Conservation (phyloP, 2,888 invertebrate genomes). For the Leucophora obtusa region DNA sequence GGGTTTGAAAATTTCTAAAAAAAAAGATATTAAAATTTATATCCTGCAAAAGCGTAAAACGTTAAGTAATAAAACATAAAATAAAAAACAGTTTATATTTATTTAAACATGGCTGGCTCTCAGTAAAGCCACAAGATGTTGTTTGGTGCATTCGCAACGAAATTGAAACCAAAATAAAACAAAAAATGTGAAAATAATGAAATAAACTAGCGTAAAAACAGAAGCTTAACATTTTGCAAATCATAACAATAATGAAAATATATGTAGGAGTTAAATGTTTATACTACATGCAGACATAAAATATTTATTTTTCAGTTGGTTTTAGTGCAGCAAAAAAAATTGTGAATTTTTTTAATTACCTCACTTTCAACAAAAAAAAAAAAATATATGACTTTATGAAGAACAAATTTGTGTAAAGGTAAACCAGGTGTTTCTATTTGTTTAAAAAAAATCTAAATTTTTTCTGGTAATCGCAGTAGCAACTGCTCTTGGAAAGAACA, state of each 20-base stretch:
- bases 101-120: background rate
- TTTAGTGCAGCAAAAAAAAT: background rate
- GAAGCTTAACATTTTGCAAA: background rate
- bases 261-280: background rate
- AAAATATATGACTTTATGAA: background rate
- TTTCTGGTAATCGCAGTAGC: background rate
- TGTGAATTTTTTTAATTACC: slow-evolving; percentile 1
- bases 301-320: background rate
- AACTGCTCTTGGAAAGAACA: background rate
- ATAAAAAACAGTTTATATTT: background rate
- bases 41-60: background rate
- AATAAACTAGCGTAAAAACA: slow-evolving; percentile 18
- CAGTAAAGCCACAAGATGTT: background rate
- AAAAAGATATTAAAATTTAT: background rate
- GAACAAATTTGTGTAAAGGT: background rate
- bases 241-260: background rate
- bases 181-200: slow-evolving; percentile 5
- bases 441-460: background rate
- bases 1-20: background rate
- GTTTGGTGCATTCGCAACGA: background rate
- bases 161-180: background rate
- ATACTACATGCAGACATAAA: background rate
- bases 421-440: background rate
- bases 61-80: background rate
- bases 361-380: background rate